A percentile compares a stretch with the other conserved stretches of the same genome.
Evolutionary conservation across 2,113 vertebrate genomes (phyloP).

Genomic region (Poeciliopsis occidentalis): DNA sequence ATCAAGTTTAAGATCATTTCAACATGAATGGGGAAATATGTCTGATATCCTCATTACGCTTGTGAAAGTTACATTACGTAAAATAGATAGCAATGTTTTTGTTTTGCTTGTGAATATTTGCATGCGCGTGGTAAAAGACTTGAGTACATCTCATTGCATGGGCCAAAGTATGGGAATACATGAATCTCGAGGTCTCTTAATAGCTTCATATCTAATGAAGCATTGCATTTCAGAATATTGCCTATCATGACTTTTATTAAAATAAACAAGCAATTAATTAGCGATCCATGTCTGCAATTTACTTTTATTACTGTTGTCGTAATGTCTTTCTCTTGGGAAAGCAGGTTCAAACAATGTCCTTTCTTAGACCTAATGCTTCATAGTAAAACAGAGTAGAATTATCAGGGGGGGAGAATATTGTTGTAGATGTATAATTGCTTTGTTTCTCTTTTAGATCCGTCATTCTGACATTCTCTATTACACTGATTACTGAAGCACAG

Average conservation of each 20-base stretch:
- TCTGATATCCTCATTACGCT: conserved; percentile 15
- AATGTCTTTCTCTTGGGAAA: conserved; percentile 49
- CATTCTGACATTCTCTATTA: conserved; percentile 39
- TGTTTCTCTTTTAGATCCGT: conserved; percentile 50
- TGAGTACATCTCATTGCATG: neutral
- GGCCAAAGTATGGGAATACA: conserved; percentile 2
- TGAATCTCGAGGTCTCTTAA: conserved; percentile 43
- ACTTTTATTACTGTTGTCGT: conserved; percentile 54
- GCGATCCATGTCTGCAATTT: conserved; percentile 62
- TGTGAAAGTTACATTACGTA: conserved; percentile 9
- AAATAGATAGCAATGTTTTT: conserved; percentile 21
- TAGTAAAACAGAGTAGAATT: conserved; percentile 44
- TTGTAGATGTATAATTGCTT: conserved; percentile 59
- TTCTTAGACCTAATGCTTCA: conserved; percentile 43
- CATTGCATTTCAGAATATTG: conserved; percentile 56
- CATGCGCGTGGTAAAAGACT: conserved; percentile 4
- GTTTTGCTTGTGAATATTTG: conserved; percentile 3
- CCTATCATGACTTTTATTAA: conserved; percentile 65
- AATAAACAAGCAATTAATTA: conserved; percentile 78
- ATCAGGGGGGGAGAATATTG: conserved; percentile 39
- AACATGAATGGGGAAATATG: conserved; percentile 15
- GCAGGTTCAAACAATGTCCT: conserved; percentile 50
- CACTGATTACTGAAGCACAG: conserved; percentile 49
- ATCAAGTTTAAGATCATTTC: conserved; percentile 28
- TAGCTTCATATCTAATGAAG: conserved; percentile 49